Evolutionary conservation across 2,797 vertebrate genomes (phyloP), one percentile per base, ranked within the genome.

Genomic region (Nyctalus aviator): DNA sequence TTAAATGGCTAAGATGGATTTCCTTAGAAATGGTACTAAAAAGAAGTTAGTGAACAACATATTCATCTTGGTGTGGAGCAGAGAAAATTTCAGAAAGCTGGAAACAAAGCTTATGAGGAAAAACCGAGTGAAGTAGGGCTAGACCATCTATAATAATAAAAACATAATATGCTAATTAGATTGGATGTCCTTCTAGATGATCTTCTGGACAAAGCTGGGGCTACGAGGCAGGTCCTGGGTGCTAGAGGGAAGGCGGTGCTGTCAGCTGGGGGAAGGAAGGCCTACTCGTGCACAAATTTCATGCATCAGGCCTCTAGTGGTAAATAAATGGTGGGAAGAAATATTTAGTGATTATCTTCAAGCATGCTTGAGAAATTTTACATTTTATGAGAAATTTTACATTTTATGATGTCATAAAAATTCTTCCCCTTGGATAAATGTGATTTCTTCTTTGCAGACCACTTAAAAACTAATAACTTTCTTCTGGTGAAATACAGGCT

Each of bases 21-120:
- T 64, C 81, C 66, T 79, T 78, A 94, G 79, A 89, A 85, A 92
- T 88, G 48, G 90, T 77, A 73, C 57, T 82, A 72, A 73, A 93
- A 94, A 76, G 41, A 88, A 83, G 50, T 50, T 82, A 50, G 44
- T 66, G 21, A 46, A 32, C 93, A 95, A 71, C 75, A 87, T 77
- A 50, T 77, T 81, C 46, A 59, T 73, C 78, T 91, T 93, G 57
- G 10, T 41, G 21, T 81, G 46, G 46, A 93, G 27, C 53, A 66
- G 72, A 46, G 83, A 92, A 88, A 78, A 79, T 85, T 87, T 37
- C 81, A 90, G 57, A 83, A 93, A 88, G n/a, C 35, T 79, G 64
- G 84, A 95, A 92, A 62, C 79, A 88, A 8, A 92, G 53, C 75
- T 66, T 78, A n/a, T 86, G 44, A 82, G 44, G 57, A 35, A 75